phyloP scores from a whole-genome alignment of 2,888 invertebrate genomes.

The Cyaniris semiargus region DNA sequence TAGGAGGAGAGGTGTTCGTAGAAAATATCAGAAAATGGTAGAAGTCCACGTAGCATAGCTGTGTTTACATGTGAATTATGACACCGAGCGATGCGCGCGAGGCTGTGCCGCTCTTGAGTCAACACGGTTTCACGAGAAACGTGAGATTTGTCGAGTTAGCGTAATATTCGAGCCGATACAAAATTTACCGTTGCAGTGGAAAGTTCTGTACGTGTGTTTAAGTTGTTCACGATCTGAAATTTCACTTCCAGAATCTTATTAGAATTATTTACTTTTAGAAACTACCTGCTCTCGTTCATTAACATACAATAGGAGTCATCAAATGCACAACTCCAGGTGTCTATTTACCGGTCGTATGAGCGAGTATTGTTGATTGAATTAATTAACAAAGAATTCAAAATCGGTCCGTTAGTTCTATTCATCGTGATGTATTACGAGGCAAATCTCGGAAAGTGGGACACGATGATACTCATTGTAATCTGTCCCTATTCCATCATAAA shows the following conservation, averaged over 20 bases:
- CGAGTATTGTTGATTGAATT: slow-evolving; percentile 27
- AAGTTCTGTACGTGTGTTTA: slow-evolving; percentile 57
- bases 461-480: neutral
- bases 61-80: slow-evolving; percentile 75
- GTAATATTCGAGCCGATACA: slow-evolving; percentile 50
- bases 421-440: slow-evolving; percentile 12
- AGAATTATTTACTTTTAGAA: slow-evolving; percentile 50
- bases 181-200: slow-evolving; percentile 69
- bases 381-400: slow-evolving; percentile 30
- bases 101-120: slow-evolving; percentile 42
- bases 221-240: slow-evolving; percentile 54
- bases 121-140: slow-evolving; percentile 53
- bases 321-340: slow-evolving; percentile 1
- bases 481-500: slow-evolving; percentile 17
- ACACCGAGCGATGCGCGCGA: slow-evolving; percentile 55
- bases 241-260: slow-evolving; percentile 62
- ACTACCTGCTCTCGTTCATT: slow-evolving; percentile 29
- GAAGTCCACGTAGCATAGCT: slow-evolving; percentile 67
- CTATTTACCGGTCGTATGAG: neutral
- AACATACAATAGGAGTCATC: slow-evolving; percentile 32
- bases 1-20: neutral
- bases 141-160: slow-evolving; percentile 49
- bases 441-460: slow-evolving; percentile 23
- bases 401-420: slow-evolving; percentile 23
- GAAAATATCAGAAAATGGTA: slow-evolving; percentile 11